Evolutionary conservation across 2,888 invertebrate genomes (phyloP), one percentile per base, ranked within the genome.

Genomic region (Punctoribates punctum): DNA sequence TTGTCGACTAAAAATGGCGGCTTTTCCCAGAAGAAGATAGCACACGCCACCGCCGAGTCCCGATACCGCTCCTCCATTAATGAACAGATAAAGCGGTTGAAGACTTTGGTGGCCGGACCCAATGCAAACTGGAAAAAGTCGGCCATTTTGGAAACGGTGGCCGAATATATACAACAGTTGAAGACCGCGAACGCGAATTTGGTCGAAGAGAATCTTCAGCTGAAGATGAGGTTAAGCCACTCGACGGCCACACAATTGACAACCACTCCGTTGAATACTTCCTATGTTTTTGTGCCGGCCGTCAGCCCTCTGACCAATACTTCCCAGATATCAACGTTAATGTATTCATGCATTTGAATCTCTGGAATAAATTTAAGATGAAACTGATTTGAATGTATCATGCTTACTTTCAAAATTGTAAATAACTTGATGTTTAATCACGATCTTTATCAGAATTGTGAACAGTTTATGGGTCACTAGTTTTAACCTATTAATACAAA

Each of bases 91-190:
- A 9, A 20, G n/a, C 34, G 42, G 3, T 25, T 67, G n/a, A 67
- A 67, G 38, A 67, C 67, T 13, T 23, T 67, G 42, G 67, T 67
- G 9, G 67, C 38, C 67, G 67, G 67, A 67, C 67, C 67, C 13
- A 67, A 67, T 38, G 67, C 67, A n/a, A 67, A 67, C 42, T 67
- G 67, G 67, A 67, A 67, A 13, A 67, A 67, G 67, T 67, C 67
- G 20, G 67, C 67, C 29, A 67, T 67, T 67, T 38, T 67, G 42
- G 67, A 67, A 67, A 67, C 67, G 42, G 67, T 67, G 29, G 67
- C 67, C 42, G 29, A 67, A 67, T 67, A 67, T 67, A 67, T 67
- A 38, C n/a, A 42, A n/a, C 17, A 38, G 13, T 25, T 67, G 17
- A 67, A 67, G 42, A n/a, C 25, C 3, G 34, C 42, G 17, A 67